These are phyloP conservation scores for Scelioninae gen. 1 DNA, from an alignment of 2,888 invertebrate genomes.

Conservation along the genomic window DNA sequence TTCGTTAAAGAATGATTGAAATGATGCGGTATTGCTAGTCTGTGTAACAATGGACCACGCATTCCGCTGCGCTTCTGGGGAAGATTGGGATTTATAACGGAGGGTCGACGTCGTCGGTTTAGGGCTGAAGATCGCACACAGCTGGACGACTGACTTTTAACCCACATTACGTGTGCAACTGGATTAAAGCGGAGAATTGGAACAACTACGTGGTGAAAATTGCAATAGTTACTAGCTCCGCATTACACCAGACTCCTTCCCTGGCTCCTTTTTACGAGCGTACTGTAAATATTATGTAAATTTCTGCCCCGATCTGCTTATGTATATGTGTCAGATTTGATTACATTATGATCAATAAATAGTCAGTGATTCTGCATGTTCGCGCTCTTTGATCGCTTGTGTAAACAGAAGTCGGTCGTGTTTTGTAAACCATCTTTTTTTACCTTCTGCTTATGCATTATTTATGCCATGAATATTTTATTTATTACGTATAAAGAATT, in stretches of 20 bases:
- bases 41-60: no score
- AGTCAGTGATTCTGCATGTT: constrained; percentile 5
- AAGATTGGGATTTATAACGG: constrained; percentile 37
- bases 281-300: constrained; percentile 20
- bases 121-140: constrained; percentile 33
- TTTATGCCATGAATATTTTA: no score
- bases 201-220: constrained; percentile 47
- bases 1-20: no score
- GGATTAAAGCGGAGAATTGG: constrained; percentile 53
- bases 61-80: constrained; percentile 13
- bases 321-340: constrained; percentile 25
- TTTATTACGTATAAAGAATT: no score
- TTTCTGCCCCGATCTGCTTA: constrained; percentile 8
- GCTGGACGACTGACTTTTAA: constrained; percentile 49
- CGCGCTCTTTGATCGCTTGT: constrained; percentile 16
- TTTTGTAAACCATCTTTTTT: constrained; percentile 9
- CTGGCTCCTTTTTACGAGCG: constrained; percentile 21
- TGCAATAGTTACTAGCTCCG: constrained; percentile 5
- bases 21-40: no score
- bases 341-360: constrained; percentile 29
- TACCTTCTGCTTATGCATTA: not conserved
- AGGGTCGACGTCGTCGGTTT: constrained; percentile 48
- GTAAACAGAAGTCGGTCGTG: constrained; percentile 15
- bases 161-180: constrained; percentile 50
- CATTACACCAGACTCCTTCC: not conserved